Evolutionary conservation across 2,113 vertebrate species (phyloP).

Genomic region (Oncorhynchus mykiss): DNA sequence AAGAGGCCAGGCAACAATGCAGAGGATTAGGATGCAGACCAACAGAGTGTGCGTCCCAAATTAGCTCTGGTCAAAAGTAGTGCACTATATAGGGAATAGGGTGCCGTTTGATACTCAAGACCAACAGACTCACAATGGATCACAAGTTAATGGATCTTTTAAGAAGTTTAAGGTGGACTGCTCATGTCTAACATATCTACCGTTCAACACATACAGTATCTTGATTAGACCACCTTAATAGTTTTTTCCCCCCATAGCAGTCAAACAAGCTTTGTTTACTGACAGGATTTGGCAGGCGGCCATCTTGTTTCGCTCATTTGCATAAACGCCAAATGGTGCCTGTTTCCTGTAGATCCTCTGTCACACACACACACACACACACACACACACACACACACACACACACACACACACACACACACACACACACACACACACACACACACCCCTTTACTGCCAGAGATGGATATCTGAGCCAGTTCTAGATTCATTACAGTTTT

Average conservation of each 20-base stretch:
- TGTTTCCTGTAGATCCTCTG: constrained; percentile 49
- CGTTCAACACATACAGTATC: constrained; percentile 20
- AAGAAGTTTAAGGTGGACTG: constrained; percentile 62
- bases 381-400: too few relatives aligned
- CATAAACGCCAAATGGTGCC: constrained; percentile 75
- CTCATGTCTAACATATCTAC: neutral
- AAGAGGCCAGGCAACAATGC: constrained; percentile 1
- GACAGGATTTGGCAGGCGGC: constrained; percentile 74
- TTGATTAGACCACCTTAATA: constrained; percentile 64
- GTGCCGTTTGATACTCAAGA: constrained; percentile 30
- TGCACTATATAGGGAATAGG: too few relatives aligned
- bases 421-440: too few relatives aligned
- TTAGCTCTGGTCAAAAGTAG: too few relatives aligned
- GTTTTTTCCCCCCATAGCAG: constrained; percentile 51
- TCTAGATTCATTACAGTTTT: constrained; percentile 49
- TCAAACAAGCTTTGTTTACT: constrained; percentile 71
- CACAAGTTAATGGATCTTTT: constrained; percentile 52
- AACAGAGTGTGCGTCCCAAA: too few relatives aligned
- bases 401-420: too few relatives aligned
- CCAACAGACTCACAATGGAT: constrained; percentile 40
- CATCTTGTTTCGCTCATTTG: constrained; percentile 74
- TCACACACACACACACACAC: constrained; percentile 15
- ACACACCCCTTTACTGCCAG: constrained; percentile 24
- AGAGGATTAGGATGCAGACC: neutral
- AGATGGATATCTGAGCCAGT: constrained; percentile 57